Evolutionary conservation across 1,140 invertebrate genomes (phyloP).

Genomic region (Drosophila nannoptera): DNA sequence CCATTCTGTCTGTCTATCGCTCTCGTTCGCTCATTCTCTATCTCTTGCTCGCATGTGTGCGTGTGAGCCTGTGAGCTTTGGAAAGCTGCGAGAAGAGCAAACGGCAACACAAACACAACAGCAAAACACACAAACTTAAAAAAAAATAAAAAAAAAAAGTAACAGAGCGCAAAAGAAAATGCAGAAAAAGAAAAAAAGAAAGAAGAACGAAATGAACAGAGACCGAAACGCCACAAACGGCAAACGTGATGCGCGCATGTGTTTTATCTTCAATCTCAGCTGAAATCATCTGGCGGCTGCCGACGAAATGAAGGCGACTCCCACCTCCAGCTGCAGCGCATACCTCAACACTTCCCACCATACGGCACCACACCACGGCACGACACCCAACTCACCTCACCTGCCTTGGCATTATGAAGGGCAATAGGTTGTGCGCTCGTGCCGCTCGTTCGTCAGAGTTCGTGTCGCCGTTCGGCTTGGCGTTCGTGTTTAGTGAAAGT

Average conservation of each 20-base stretch:
- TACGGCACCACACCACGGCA: slow-evolving; percentile 1
- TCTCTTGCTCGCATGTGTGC: slow-evolving; percentile 8
- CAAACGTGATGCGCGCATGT: slow-evolving; percentile 75
- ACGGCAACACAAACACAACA: slow-evolving; percentile 32
- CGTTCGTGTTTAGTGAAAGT: slow-evolving; percentile 4
- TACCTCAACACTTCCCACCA: slow-evolving; percentile 7
- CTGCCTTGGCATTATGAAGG: slow-evolving; percentile 58
- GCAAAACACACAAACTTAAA: slow-evolving; percentile 21
- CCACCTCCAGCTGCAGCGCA: neutral
- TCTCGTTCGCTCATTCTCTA: slow-evolving; percentile 17
- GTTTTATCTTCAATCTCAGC: slow-evolving; percentile 76
- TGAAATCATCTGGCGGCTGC: slow-evolving; percentile 68
- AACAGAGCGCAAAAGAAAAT: slow-evolving; percentile 19
- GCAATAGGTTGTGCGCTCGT: slow-evolving; percentile 64
- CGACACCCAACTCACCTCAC: slow-evolving; percentile 5
- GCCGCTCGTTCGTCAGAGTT: slow-evolving; percentile 10
- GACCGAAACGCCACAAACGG: slow-evolving; percentile 60
- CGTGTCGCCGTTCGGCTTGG: slow-evolving; percentile 12
- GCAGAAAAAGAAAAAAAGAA: slow-evolving; percentile 9
- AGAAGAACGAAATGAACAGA: slow-evolving; percentile 39
- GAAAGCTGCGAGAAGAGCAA: slow-evolving; percentile 44
- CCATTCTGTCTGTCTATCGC: slow-evolving; percentile 24
- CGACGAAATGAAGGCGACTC: slow-evolving; percentile 21
- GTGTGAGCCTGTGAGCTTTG: slow-evolving; percentile 31
- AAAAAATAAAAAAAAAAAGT: slow-evolving; percentile 14